phyloP scores from a whole-genome alignment of 2,888 invertebrate species.

The Plutella xylostella region DNA sequence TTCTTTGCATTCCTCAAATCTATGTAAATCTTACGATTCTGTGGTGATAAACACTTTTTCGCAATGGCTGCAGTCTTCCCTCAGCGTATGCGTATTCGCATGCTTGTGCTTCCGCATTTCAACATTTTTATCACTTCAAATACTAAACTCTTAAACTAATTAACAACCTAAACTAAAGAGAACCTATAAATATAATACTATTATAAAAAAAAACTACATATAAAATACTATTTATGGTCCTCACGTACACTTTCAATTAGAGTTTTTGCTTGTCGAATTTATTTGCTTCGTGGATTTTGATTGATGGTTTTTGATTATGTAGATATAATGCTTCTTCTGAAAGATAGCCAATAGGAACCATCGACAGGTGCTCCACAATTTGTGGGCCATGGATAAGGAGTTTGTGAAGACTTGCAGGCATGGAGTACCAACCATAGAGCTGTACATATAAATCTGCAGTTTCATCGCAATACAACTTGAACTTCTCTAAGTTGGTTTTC shows the following conservation, averaged over 20 bases:
- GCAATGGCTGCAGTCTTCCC: background rate
- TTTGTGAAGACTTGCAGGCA: background rate
- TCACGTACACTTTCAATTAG: no score
- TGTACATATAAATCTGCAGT: background rate
- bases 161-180: no score
- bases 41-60: background rate
- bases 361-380: background rate
- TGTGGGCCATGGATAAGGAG: background rate
- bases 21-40: background rate
- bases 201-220: no score
- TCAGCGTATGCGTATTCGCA: background rate
- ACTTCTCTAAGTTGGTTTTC: background rate
- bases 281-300: no score
- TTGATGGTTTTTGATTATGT: no score
- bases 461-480: background rate
- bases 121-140: background rate
- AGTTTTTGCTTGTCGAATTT: no score
- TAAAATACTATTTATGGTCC: no score
- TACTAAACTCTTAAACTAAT: no score
- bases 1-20: background rate
- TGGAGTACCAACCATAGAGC: background rate
- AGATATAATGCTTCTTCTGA: background rate
- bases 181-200: no score
- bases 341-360: background rate
- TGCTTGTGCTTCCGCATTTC: background rate